Conservation (phyloP, 2,797 vertebrate genomes). For the Antrozous pallidus region DNA sequence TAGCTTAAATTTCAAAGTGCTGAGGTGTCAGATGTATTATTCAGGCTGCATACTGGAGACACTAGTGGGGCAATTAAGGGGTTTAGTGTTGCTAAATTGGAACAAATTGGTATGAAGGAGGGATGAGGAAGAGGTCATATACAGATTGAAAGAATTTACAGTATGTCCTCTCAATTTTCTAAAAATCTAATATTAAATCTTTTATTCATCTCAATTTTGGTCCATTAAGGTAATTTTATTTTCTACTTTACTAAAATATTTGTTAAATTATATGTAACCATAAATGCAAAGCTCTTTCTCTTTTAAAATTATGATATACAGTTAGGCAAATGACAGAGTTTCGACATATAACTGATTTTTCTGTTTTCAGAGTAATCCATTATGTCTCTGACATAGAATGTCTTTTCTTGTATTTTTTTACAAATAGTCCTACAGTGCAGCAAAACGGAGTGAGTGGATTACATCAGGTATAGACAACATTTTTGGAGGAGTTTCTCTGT, state of each 20-base stretch:
- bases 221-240: constrained; percentile 37
- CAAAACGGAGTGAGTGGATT: neutral
- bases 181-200: constrained; percentile 25
- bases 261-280: neutral
- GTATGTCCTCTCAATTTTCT: constrained; percentile 29
- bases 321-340: constrained; percentile 1
- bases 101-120: neutral
- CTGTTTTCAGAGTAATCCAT: constrained; percentile 15
- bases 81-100: constrained; percentile 70
- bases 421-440: neutral
- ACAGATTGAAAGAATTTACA: constrained; percentile 28
- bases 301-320: constrained; percentile 19
- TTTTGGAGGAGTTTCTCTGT: neutral
- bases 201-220: constrained; percentile 31
- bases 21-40: constrained; percentile 84
- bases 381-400: neutral
- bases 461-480: neutral
- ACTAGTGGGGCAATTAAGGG: constrained; percentile 72
- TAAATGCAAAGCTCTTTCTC: constrained; percentile 15
- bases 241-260: constrained; percentile 22
- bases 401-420: neutral
- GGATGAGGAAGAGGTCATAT: constrained; percentile 27
- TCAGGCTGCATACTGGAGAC: constrained; percentile 74
- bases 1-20: constrained; percentile 80
- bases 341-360: constrained; percentile 42